Percentiles rank a stretch among this genome's conserved stretches.
These are phyloP conservation scores for Ictalurus punctatus DNA, from an alignment of 2,113 vertebrate genomes.

Conservation along the genomic window DNA sequence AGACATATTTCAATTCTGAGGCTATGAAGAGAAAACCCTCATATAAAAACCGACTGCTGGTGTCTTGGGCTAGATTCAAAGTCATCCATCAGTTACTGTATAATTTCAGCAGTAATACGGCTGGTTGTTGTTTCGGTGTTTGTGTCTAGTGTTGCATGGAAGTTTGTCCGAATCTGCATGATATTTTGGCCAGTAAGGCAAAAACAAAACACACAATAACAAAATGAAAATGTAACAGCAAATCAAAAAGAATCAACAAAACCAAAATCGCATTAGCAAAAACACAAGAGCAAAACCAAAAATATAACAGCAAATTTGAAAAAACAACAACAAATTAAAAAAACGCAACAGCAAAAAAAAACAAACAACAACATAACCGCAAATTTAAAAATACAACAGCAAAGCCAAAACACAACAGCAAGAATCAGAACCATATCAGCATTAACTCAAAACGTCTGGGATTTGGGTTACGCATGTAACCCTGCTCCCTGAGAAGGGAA, in stretches of 20 bases:
- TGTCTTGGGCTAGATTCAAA: slow-evolving; percentile 18
- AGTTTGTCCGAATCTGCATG: neutral
- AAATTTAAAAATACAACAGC: neutral
- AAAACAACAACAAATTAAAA: neutral
- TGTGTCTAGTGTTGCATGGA: neutral
- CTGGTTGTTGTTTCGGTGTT: neutral
- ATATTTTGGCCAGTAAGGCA: neutral
- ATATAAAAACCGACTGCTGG: slow-evolving; percentile 37
- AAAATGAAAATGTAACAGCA: neutral
- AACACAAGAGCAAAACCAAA: neutral
- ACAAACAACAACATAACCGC: neutral
- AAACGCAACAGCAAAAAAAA: neutral
- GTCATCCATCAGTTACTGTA: slow-evolving; percentile 20
- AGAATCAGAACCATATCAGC: neutral
- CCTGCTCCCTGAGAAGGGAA: too few relatives aligned
- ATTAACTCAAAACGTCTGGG: too few relatives aligned
- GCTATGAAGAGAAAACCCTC: slow-evolving; percentile 31
- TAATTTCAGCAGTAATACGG: slow-evolving; percentile 31
- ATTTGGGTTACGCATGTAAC: too few relatives aligned
- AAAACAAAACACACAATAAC: neutral
- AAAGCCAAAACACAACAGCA: neutral
- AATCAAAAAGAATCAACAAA: neutral
- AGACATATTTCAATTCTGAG: slow-evolving; percentile 41
- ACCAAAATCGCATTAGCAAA: neutral
- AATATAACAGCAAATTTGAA: neutral